These are phyloP conservation scores for Gallinago undulata DNA, from an alignment of 2,113 vertebrate genomes.

Conservation along the genomic window DNA sequence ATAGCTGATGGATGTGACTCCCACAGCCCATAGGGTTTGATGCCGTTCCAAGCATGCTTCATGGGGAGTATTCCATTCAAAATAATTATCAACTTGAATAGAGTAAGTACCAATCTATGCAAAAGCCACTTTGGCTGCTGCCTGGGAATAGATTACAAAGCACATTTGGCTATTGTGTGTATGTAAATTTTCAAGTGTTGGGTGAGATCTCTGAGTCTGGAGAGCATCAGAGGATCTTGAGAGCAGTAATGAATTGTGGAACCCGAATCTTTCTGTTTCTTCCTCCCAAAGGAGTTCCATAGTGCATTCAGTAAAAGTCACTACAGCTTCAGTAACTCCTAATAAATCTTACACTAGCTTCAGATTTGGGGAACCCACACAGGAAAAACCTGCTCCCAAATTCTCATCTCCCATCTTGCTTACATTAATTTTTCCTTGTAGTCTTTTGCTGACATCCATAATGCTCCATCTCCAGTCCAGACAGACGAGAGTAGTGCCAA, in stretches of 20 bases:
- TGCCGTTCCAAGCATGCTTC: slow-evolving; percentile 52
- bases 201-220: slow-evolving; percentile 22
- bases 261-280: slow-evolving; percentile 14
- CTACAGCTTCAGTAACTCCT: not conserved
- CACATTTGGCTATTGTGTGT: slow-evolving; percentile 43
- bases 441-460: not conserved
- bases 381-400: slow-evolving; percentile 33
- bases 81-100: slow-evolving; percentile 56
- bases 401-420: not conserved
- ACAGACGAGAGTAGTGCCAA: not conserved
- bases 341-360: not conserved
- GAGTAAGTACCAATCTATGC: slow-evolving; percentile 42
- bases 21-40: slow-evolving; percentile 37
- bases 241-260: not conserved
- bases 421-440: slow-evolving; percentile 10
- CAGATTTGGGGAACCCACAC: not conserved
- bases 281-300: not conserved
- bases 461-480: not conserved
- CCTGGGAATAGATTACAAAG: slow-evolving; percentile 49
- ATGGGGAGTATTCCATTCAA: slow-evolving; percentile 59
- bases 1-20: slow-evolving; percentile 48
- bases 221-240: slow-evolving; percentile 17
- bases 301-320: not conserved
- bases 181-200: slow-evolving; percentile 17
- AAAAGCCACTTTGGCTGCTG: slow-evolving; percentile 10